Conservation (phyloP, 2,888 invertebrate species). For the Acronicta alni region DNA sequence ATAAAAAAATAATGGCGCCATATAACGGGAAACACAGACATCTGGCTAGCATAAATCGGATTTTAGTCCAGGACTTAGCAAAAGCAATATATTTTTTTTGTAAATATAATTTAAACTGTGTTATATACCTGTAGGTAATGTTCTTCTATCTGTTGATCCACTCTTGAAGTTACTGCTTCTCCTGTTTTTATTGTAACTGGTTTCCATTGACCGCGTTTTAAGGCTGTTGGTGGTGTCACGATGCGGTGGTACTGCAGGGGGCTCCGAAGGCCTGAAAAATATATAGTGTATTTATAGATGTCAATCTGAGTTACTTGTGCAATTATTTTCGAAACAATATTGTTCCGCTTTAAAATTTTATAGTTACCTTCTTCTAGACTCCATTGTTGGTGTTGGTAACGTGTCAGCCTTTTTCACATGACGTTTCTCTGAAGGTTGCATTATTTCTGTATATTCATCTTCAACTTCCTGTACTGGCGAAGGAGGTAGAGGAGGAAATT, state of each 20-base stretch:
- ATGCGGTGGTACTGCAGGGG: slow-evolving; percentile 93
- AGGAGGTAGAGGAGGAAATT: slow-evolving; percentile 94
- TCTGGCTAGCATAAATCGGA: no score
- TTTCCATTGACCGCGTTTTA: slow-evolving; percentile 96
- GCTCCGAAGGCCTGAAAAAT: slow-evolving; percentile 85
- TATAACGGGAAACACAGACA: no score
- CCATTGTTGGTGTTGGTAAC: slow-evolving; percentile 86
- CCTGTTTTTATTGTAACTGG: slow-evolving; percentile 91
- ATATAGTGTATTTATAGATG: background rate
- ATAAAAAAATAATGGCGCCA: no score
- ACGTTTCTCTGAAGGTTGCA: slow-evolving; percentile 86
- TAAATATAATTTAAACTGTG: no score
- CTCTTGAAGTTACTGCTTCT: slow-evolving; percentile 88
- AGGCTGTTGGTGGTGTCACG: slow-evolving; percentile 92
- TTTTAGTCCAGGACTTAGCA: background rate
- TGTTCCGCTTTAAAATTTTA: no score
- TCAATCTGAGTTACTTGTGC: background rate
- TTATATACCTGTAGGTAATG: slow-evolving; percentile 91
- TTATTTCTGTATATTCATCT: slow-evolving; percentile 92
- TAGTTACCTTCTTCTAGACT: slow-evolving; percentile 81
- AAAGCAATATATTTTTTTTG: no score
- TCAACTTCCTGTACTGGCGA: slow-evolving; percentile 95
- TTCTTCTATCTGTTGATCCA: slow-evolving; percentile 92
- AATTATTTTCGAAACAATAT: background rate
- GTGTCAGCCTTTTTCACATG: slow-evolving; percentile 87